Evolutionary conservation across 2,113 vertebrate genomes (phyloP).

Genomic region (Mola mola): DNA sequence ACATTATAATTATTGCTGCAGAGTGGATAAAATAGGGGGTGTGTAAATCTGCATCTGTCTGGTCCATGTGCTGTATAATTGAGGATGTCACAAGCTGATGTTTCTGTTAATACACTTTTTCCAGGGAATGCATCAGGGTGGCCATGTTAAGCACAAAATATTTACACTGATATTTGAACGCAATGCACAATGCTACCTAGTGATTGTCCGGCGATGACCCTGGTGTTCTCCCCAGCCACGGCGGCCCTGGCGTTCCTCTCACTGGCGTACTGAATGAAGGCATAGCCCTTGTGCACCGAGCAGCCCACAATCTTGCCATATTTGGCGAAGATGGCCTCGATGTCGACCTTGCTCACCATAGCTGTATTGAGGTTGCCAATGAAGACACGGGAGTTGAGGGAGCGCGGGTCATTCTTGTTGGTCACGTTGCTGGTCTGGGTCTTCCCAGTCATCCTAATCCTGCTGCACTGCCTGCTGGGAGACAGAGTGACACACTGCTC

Average conservation of each 20-base stretch:
- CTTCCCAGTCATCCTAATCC: constrained; percentile 93
- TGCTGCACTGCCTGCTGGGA: constrained; percentile 65
- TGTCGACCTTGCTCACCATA: constrained; percentile 94
- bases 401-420: constrained; percentile 97
- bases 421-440: constrained; percentile 98
- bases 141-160: too few species aligned
- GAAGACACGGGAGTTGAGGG: constrained; percentile 96
- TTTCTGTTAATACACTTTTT: too few species aligned
- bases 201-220: constrained; percentile 92
- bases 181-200: constrained; percentile 84
- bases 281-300: constrained; percentile 96
- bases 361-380: constrained; percentile 97
- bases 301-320: constrained; percentile 98
- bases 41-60: too few species aligned
- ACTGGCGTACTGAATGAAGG: constrained; percentile 95
- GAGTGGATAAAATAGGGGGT: too few species aligned
- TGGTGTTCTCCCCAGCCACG: constrained; percentile 89
- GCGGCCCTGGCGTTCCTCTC: constrained; percentile 92
- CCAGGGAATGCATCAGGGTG: too few species aligned
- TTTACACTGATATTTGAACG: too few species aligned
- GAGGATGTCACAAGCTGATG: too few species aligned
- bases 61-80: too few species aligned
- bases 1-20: too few species aligned
- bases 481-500: constrained; percentile 41
- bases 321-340: constrained; percentile 95